phyloP scores from a whole-genome alignment of 2,888 invertebrate species.

The Cryptus viduatorius region DNA sequence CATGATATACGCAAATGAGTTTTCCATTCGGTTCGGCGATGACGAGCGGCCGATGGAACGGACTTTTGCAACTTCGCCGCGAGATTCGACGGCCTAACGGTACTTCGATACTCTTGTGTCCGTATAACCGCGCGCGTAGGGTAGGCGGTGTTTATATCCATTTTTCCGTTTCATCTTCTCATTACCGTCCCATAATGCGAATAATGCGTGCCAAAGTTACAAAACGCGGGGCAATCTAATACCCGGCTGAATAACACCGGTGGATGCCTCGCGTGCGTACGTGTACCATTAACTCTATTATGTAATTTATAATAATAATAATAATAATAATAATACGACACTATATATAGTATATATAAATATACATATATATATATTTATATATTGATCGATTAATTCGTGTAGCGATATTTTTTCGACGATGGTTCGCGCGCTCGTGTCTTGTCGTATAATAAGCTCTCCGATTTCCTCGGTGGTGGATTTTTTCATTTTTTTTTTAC shows the following conservation, averaged over 20 bases:
- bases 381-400: constrained; percentile 75
- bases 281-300: constrained; percentile 62
- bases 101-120: constrained; percentile 13
- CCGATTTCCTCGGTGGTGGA: constrained; percentile 66
- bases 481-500: constrained; percentile 8
- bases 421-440: constrained; percentile 60
- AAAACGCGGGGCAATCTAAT: constrained; percentile 37
- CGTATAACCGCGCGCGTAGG: background rate
- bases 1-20: background rate
- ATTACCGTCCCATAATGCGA: constrained; percentile 11
- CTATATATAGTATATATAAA: constrained; percentile 66
- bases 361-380: constrained; percentile 71
- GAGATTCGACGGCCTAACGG: constrained; percentile 19
- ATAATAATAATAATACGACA: constrained; percentile 69
- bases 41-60: background rate
- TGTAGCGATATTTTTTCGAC: constrained; percentile 68
- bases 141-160: background rate
- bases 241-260: background rate
- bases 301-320: constrained; percentile 63
- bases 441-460: constrained; percentile 73
- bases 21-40: background rate
- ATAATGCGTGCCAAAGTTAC: constrained; percentile 59
- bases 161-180: background rate
- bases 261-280: constrained; percentile 42
- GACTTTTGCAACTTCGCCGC: constrained; percentile 33